Base-by-base conservation (phyloP, 2,113 vertebrate genomes). In the Pluvianellus socialis region DNA sequence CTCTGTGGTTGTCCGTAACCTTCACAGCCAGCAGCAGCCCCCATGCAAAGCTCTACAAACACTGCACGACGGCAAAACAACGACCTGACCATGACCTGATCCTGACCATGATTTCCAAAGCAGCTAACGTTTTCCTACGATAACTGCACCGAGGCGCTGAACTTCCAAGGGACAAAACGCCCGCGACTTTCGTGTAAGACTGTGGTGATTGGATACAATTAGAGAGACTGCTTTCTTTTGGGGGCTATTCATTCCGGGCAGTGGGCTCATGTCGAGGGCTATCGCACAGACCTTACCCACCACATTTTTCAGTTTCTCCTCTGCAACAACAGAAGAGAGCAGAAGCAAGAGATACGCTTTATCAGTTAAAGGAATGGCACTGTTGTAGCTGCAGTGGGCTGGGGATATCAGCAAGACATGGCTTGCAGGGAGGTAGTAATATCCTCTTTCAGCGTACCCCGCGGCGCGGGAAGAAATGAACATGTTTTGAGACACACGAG, bases 251-350 rank as follows among this genome's bases (percentile, higher is more conserved):
- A 45, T 61, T 73, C 67, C 63, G 56, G 56, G 68, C 72, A 71
- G 30, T 35, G 42, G 35, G 50, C 76, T 93, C n/a, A 59, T 67
- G 70, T 83, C 82, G 84, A 92, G 61, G 65, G 72, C 92, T 96
- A 84, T 86, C 86, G 35, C 65, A 68, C 56, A 81, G 55, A 71
- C 75, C 63, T 86, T 56, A 63, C 52, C 75, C 75, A 84, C 90
- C 28, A 3, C 75, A 86, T 53, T 95, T 95, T 92, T 82, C 92
- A 82, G 97, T 95, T 97, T 96, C 82, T 86, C 92, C 94, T 95
- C 90, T 80, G 80, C 68, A 84, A n/a, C 68, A 95, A 84, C 95
- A 91, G 20, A 50, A 92, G 59, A 90, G 72, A 90, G 35, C 92
- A 96, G 58, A 93, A 93, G 82, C 33, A 72, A 90, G 87, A 96